phyloP scores from a whole-genome alignment of 2,797 vertebrate species.

The Brotogeris chrysoptera region DNA sequence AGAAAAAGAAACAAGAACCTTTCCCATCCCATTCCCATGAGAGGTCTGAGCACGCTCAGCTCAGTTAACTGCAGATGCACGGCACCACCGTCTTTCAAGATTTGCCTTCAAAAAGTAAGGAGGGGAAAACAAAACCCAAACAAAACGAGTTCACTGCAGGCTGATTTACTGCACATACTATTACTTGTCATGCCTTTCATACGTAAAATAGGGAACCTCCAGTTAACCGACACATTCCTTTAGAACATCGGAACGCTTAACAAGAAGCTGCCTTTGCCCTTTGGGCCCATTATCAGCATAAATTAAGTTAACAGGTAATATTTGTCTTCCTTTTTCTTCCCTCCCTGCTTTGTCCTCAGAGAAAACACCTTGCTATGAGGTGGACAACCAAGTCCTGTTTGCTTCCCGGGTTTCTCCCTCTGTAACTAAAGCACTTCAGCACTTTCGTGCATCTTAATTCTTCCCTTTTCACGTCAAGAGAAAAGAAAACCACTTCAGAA shows the following conservation, averaged over 20 bases:
- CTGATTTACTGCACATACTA: not conserved
- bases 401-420: not conserved
- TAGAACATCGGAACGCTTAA: not conserved
- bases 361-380: rapidly evolving
- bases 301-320: not conserved
- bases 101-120: not conserved
- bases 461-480: not conserved
- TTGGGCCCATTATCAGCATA: rapidly evolving
- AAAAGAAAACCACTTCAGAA: not conserved
- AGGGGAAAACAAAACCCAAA: not conserved
- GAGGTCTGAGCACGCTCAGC: not conserved
- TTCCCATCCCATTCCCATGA: not conserved
- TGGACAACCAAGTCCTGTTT: not conserved
- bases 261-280: not conserved
- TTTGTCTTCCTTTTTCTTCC: not conserved
- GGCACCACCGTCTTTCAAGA: not conserved
- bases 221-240: not conserved
- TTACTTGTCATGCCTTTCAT: not conserved
- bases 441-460: rapidly evolving
- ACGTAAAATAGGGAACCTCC: not conserved
- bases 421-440: not conserved
- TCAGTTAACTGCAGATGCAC: not conserved
- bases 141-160: not conserved
- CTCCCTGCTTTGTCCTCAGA: rapidly evolving
- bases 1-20: not conserved